phyloP scores from a whole-genome alignment of 1,140 invertebrate species.

The Pseudoatta argentina region DNA sequence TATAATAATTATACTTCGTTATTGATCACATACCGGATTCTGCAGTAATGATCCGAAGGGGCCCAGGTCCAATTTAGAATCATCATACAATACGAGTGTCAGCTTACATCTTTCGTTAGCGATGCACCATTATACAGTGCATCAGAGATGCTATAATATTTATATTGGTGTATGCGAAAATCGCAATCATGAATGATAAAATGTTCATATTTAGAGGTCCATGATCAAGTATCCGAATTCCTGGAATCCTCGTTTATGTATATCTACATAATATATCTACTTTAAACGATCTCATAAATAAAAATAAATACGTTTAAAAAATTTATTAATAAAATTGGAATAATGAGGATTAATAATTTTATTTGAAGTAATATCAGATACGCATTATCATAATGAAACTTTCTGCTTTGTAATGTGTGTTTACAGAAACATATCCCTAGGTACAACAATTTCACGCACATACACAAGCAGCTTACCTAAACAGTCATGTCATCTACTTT shows the following conservation, averaged over 20 bases:
- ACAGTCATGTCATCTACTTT: neutral
- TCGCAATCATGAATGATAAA: neutral
- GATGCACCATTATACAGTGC: slow-evolving; percentile 31
- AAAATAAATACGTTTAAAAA: neutral
- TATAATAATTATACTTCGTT: slow-evolving; percentile 70
- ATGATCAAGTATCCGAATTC: neutral
- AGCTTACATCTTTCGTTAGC: slow-evolving; percentile 65
- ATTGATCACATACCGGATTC: slow-evolving; percentile 59
- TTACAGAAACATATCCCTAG: neutral
- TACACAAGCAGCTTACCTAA: neutral
- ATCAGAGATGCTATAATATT: slow-evolving; percentile 29
- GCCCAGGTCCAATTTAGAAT: slow-evolving; percentile 28
- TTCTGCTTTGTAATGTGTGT: neutral
- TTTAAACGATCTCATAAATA: neutral
- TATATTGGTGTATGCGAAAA: slow-evolving; percentile 1
- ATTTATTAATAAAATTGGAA: neutral
- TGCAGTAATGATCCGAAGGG: slow-evolving; percentile 39
- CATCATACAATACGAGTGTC: slow-evolving; percentile 25
- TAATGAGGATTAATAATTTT: neutral
- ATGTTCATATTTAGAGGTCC: neutral
- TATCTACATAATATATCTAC: too few relatives aligned
- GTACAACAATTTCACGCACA: neutral
- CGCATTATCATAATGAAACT: neutral
- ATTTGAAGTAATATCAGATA: neutral
- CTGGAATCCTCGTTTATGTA: neutral